Conservation (phyloP, 2,113 vertebrate species). For the Spermophilus dauricus region DNA sequence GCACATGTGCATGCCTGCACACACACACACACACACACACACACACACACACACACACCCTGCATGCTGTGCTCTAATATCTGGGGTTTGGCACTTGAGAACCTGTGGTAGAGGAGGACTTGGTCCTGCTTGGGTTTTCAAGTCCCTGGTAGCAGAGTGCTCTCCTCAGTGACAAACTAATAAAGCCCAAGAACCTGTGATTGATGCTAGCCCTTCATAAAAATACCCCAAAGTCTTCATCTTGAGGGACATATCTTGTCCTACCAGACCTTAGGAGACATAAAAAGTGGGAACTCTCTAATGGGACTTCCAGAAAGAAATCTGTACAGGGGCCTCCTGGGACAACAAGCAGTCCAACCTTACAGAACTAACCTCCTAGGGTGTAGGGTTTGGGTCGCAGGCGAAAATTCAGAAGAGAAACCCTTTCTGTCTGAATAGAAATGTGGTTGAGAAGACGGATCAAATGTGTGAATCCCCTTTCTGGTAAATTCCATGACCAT, state of each 20-base stretch:
- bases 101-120: background rate
- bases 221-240: background rate
- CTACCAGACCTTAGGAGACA: background rate
- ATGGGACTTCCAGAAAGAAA: slow-evolving; percentile 20
- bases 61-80: background rate
- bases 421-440: background rate
- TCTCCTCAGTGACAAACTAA: background rate
- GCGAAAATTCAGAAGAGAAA: slow-evolving; percentile 43
- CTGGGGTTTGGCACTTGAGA: background rate
- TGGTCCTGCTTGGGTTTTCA: slow-evolving; percentile 23
- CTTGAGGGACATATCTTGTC: background rate
- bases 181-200: background rate
- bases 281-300: background rate
- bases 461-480: background rate
- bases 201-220: background rate
- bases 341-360: background rate
- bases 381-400: background rate
- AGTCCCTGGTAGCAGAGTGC: background rate
- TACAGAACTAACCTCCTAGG: background rate
- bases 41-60: background rate
- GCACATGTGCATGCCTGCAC: accelerated
- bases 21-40: accelerated
- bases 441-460: slow-evolving; percentile 14
- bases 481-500: slow-evolving; percentile 9
- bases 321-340: background rate